A percentile compares a stretch with the other conserved stretches of the same genome.
Conservation (phyloP, 2,797 vertebrate genomes). For the Ibycter americanus region DNA sequence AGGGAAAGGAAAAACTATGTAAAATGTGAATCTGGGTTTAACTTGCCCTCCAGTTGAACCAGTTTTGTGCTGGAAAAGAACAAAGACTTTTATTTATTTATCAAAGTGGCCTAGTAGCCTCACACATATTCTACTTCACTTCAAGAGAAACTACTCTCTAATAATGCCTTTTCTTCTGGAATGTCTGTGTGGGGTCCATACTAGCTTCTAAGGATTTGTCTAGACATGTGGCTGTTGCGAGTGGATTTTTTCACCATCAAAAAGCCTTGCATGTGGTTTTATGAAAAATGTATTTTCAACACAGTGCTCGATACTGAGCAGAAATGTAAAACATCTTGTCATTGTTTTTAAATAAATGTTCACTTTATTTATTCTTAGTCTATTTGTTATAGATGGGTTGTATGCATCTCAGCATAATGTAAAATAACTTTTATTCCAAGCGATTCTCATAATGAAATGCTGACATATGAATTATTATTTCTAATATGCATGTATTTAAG, state of each 20-base stretch:
- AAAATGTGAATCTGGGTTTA: constrained; percentile 6
- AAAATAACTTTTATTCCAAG: constrained; percentile 70
- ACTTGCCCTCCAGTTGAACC: constrained; percentile 24
- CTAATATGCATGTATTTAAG: constrained; percentile 40
- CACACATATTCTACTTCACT: not conserved
- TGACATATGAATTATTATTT: constrained; percentile 54
- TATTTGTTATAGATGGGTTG: constrained; percentile 56
- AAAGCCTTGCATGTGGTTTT: constrained; percentile 74
- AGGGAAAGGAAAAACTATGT: not conserved
- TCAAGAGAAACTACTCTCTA: constrained; percentile 37
- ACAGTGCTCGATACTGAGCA: constrained; percentile 49
- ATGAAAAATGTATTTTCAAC: constrained; percentile 71
- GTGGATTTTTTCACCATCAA: constrained; percentile 61
- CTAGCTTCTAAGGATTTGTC: constrained; percentile 53
- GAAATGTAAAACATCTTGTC: constrained; percentile 74
- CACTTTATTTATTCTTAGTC: constrained; percentile 68
- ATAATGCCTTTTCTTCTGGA: constrained; percentile 31
- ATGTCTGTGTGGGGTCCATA: constrained; percentile 66
- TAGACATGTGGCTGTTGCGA: constrained; percentile 61
- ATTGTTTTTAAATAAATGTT: constrained; percentile 71
- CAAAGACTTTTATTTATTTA: constrained; percentile 49
- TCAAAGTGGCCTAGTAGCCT: not conserved
- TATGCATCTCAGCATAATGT: constrained; percentile 58
- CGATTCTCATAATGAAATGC: constrained; percentile 34
- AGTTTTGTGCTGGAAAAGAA: not conserved